Evolutionary conservation across 2,113 vertebrate genomes (phyloP).

Genomic region (Rousettus leschenaultii): DNA sequence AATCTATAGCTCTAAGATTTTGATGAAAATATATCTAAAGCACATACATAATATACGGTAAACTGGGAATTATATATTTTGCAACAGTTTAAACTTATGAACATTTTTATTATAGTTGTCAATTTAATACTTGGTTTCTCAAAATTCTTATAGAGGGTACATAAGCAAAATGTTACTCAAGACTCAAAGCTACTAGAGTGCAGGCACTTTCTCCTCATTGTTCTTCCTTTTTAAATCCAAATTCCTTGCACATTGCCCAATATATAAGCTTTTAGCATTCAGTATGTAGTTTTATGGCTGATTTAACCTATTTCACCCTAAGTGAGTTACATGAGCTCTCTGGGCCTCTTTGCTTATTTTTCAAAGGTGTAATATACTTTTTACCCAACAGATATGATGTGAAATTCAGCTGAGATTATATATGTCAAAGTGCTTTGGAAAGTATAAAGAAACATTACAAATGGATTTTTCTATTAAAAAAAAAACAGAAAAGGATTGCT

Average conservation of each 20-base stretch:
- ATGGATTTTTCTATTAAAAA: not conserved
- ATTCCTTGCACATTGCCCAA: not conserved
- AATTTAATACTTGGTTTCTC: not conserved
- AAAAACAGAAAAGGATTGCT: not conserved
- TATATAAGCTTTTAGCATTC: not conserved
- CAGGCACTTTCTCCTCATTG: not conserved
- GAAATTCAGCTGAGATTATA: not conserved
- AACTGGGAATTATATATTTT: slow-evolving; percentile 1
- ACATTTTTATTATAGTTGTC: not conserved
- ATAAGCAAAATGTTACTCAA: not conserved
- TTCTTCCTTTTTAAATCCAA: not conserved
- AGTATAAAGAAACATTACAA: not conserved
- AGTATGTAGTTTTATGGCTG: not conserved
- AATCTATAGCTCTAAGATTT: not conserved
- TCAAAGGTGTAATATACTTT: not conserved
- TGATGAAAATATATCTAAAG: slow-evolving; percentile 29
- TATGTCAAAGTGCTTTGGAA: slow-evolving; percentile 7
- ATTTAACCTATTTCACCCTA: not conserved
- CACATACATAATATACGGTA: not conserved
- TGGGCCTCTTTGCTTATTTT: not conserved
- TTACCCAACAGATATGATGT: not conserved
- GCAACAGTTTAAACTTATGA: not conserved
- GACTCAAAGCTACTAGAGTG: not conserved
- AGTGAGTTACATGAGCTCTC: not conserved
- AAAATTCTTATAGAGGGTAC: slow-evolving; percentile 1